These are phyloP conservation scores for Mirounga angustirostris DNA, from an alignment of 2,113 vertebrate species.

Conservation along the genomic window DNA sequence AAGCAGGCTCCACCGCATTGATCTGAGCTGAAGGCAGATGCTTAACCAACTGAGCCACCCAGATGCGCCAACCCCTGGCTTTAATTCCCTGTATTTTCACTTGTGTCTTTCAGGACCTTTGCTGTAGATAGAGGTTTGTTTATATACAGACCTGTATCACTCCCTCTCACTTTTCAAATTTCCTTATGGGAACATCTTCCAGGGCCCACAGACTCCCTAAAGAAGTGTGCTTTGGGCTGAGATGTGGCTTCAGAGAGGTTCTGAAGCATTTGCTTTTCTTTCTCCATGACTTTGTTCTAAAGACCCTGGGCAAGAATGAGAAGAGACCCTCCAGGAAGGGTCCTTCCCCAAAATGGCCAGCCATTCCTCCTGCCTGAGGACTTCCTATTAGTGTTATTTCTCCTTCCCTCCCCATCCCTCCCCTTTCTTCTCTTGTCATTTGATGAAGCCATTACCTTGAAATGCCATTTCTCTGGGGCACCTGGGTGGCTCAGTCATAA, in stretches of 20 bases:
- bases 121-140: background rate
- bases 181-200: background rate
- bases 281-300: background rate
- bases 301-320: background rate
- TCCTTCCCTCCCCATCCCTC: background rate
- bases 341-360: background rate
- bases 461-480: background rate
- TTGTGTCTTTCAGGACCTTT: background rate
- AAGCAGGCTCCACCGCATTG: background rate
- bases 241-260: background rate
- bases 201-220: background rate
- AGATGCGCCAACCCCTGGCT: background rate
- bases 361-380: background rate
- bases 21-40: background rate
- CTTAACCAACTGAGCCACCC: background rate
- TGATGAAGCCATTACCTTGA: background rate
- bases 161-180: background rate
- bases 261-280: background rate
- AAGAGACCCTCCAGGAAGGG: background rate
- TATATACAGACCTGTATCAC: background rate
- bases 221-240: background rate
- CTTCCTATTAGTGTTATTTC: background rate
- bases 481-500: too few species aligned
- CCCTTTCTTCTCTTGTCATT: background rate
- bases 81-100: conserved; percentile 6